These are phyloP conservation scores for Condylura cristata DNA, from an alignment of 2,113 vertebrate species.

Conservation along the genomic window DNA sequence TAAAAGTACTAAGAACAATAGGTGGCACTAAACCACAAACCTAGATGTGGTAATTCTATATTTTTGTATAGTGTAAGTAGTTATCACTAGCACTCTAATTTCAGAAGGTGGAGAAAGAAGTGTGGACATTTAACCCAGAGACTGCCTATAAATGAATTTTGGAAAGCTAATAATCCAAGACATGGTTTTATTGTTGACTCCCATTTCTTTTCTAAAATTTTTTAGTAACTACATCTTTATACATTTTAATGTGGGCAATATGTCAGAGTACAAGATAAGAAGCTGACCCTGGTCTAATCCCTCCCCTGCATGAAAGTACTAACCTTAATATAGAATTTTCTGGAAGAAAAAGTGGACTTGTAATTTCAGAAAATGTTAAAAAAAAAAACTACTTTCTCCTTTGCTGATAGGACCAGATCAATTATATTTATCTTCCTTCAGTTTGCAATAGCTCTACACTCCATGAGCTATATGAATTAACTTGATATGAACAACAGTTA, in stretches of 20 bases:
- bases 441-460: background rate
- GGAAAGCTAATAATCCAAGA: background rate
- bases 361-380: conserved; percentile 12
- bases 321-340: background rate
- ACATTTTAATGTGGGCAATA: background rate
- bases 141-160: background rate
- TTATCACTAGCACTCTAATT: background rate
- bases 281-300: background rate
- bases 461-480: background rate
- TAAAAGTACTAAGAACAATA: background rate
- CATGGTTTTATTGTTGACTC: background rate
- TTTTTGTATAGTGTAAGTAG: background rate
- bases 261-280: background rate
- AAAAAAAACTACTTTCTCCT: background rate
- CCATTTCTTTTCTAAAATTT: background rate
- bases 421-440: background rate
- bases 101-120: background rate
- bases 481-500: background rate
- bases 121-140: background rate
- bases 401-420: background rate
- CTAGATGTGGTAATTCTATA: background rate
- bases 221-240: background rate
- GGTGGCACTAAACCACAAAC: background rate
- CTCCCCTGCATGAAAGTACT: background rate
- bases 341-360: background rate